Conservation (phyloP, 2,888 invertebrate species). For the Campoletis raptor region DNA sequence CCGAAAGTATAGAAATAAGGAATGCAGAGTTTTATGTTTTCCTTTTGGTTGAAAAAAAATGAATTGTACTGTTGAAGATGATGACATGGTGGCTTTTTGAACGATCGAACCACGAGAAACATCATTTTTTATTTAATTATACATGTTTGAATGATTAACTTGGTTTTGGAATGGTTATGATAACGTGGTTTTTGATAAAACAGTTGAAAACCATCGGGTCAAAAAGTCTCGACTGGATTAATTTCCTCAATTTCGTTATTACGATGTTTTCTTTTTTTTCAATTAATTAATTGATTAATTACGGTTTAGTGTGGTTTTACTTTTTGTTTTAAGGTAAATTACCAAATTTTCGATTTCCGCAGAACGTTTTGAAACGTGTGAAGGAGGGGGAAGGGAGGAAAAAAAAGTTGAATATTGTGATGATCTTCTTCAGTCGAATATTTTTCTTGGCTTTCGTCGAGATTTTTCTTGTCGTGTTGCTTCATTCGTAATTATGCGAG, state of each 20-base stretch:
- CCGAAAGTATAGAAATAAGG: not conserved
- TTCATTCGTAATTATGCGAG: not conserved
- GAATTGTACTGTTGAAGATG: not conserved
- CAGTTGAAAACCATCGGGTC: not conserved
- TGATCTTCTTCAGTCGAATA: not conserved
- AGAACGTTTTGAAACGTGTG: not conserved
- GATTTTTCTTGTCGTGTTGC: not conserved
- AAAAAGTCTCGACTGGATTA: not conserved
- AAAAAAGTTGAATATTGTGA: not conserved
- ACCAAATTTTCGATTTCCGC: not conserved
- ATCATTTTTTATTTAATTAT: not conserved
- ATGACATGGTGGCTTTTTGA: not conserved
- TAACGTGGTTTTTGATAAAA: conserved; percentile 6
- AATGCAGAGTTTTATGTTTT: not conserved
- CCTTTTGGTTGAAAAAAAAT: not conserved
- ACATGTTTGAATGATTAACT: not conserved
- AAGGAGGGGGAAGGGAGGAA: not conserved
- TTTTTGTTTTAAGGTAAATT: not conserved
- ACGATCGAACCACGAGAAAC: conserved; percentile 8
- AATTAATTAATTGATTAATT: not conserved
- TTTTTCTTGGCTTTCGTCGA: not conserved
- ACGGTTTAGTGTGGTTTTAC: not conserved
- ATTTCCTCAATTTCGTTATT: not conserved
- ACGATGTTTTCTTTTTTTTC: not conserved
- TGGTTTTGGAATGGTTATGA: not conserved